Conservation (phyloP, 2,113 vertebrate genomes). For the Herpailurus yagouaroundi region DNA sequence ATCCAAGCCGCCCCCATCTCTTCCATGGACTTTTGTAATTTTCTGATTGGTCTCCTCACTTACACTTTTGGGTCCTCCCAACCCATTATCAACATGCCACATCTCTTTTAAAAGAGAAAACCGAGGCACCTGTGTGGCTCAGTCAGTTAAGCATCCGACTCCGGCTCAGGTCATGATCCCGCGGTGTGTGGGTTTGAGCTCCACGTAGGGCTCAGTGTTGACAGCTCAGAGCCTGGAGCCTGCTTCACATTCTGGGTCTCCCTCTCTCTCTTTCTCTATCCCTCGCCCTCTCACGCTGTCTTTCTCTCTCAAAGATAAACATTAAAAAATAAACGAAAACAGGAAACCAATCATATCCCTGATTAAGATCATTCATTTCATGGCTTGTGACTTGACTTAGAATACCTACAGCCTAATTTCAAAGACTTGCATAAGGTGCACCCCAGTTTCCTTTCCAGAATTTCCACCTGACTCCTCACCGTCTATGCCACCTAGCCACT, state of each 20-base stretch:
- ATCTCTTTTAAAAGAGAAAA: not conserved
- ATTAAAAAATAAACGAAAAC: not conserved
- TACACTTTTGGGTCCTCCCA: fast-evolving
- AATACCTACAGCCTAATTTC: not conserved
- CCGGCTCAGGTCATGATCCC: no score
- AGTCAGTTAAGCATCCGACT: no score
- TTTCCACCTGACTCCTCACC: no score
- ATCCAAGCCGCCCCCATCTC: not conserved
- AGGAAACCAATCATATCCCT: not conserved
- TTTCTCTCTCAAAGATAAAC: no score
- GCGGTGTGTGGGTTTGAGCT: no score
- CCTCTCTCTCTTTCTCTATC: no score
- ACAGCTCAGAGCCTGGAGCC: no score
- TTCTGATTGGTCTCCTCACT: not conserved
- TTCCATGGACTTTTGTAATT: not conserved
- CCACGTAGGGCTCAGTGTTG: no score
- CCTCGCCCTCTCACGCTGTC: no score
- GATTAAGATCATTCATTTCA: not conserved
- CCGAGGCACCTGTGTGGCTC: no score
- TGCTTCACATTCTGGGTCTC: no score
- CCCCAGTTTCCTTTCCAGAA: not conserved
- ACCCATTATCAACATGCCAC: not conserved
- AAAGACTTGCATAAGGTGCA: fast-evolving
- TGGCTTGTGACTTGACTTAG: not conserved
- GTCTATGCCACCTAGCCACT: fast-evolving